Base-by-base conservation (phyloP, 2,797 vertebrate genomes). In the Takifugu ocellatus region DNA sequence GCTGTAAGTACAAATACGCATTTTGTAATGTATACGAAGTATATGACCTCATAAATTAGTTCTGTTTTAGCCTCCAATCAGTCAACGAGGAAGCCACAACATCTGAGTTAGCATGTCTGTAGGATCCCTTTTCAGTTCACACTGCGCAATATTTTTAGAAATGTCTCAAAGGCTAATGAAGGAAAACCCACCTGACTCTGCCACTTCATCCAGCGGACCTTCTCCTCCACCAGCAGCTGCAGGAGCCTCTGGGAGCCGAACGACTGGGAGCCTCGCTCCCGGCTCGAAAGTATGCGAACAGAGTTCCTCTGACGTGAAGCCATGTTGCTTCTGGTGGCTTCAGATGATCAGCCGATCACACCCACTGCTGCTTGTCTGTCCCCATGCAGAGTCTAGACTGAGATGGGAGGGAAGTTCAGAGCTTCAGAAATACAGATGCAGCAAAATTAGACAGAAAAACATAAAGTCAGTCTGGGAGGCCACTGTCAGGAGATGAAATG, bases 141-240 rank as follows among this genome's bases (percentile, higher is more conserved):
- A 21, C 21, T 21, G 21, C 21, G 21, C 21, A 21, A 21, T 21
- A 21, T 21, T 21, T 21, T 21, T 1, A 21, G 21, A 21, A 21
- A 21, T 21, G 21, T 1, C 21, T 21, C 21, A 21, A 21, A 12
- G 42, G 15, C 42, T 44, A 44, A 44, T n/a, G 44, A 46, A 6
- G 25, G 14, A 2, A 11, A 12, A 27, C 49, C 1, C 87, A 98
- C 97, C 94, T 98, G 97, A 88, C 97, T 98, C 78, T 99, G 96
- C 95, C 96, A 98, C 77, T 98, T 98, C 97, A 99, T 99, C 92
- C 93, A 96, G 61, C 97, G 94, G 3, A 96, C 95, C 74, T 98
- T 97, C 88, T 99, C 97, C 84, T 99, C 97, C 73, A 98, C 97
- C 79, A 99, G 86, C 79, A 98, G 94, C 90, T 99, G 96, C 73